These are phyloP conservation scores for Iselma pallidipennis DNA, from an alignment of 2,888 invertebrate genomes.

Conservation along the genomic window DNA sequence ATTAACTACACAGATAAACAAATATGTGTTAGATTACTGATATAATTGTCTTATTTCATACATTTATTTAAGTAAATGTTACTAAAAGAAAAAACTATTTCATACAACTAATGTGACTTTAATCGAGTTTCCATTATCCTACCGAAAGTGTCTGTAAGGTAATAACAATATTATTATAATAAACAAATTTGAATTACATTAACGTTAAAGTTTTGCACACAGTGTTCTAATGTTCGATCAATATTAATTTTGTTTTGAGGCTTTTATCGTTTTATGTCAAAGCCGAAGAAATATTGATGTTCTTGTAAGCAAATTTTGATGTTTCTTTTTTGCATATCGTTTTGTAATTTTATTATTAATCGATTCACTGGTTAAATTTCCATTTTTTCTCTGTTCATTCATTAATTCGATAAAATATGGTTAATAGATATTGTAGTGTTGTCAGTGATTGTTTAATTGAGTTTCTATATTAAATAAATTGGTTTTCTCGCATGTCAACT, in stretches of 20 bases:
- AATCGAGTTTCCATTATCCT: neutral
- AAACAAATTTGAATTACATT: conserved; percentile 22
- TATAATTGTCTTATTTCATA: no score
- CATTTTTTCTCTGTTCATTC: no score
- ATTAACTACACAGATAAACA: no score
- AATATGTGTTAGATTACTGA: no score
- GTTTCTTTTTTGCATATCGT: no score
- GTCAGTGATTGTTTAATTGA: neutral
- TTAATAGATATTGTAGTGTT: no score
- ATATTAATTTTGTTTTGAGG: neutral
- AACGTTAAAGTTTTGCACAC: conserved; percentile 11
- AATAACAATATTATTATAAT: neutral
- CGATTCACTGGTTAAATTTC: no score
- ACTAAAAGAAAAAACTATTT: neutral
- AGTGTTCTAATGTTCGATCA: conserved; percentile 9
- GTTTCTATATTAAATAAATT: neutral
- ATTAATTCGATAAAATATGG: no score
- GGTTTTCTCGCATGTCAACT: neutral
- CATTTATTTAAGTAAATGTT: no score
- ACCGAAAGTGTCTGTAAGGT: neutral
- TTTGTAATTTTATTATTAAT: no score
- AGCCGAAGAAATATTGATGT: neutral
- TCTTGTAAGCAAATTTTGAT: no score
- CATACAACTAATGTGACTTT: neutral
- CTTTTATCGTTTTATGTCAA: neutral